Conservation (phyloP, 2,888 invertebrate species). For the Idaea straminata region DNA sequence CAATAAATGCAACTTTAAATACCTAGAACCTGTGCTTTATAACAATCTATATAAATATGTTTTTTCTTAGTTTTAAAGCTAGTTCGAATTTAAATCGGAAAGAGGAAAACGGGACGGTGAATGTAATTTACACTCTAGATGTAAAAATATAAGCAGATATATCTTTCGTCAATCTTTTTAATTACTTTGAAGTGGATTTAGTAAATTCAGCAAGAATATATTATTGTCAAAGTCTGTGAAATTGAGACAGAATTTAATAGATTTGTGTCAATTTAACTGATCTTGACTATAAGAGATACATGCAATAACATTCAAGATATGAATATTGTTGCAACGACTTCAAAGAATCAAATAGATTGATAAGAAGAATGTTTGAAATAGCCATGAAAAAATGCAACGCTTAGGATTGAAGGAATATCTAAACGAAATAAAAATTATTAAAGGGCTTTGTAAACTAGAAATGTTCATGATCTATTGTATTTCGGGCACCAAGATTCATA, state of each 20-base stretch:
- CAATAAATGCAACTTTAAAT: constrained; percentile 76
- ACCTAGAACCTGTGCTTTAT: constrained; percentile 78
- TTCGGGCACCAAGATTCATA: not conserved
- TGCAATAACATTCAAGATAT: not conserved
- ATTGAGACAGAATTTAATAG: not conserved
- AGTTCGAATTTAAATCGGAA: constrained; percentile 67
- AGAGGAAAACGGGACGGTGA: constrained; percentile 79
- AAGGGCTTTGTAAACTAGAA: too few relatives aligned
- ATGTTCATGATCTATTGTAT: too few relatives aligned
- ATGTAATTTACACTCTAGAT: constrained; percentile 64
- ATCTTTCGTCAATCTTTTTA: constrained; percentile 7
- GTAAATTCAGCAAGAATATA: not conserved
- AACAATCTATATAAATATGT: constrained; percentile 79
- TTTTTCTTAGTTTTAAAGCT: constrained; percentile 70
- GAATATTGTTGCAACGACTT: not conserved
- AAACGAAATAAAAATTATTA: not conserved
- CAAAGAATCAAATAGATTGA: not conserved
- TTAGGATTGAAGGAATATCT: not conserved
- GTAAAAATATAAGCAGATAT: constrained; percentile 64
- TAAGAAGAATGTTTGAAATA: not conserved
- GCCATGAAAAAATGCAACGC: not conserved
- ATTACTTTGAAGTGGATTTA: not conserved
- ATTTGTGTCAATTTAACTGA: not conserved
- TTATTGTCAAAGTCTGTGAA: not conserved
- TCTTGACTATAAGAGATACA: not conserved